A percentile compares a stretch with the other conserved stretches of the same genome.
phyloP scores from a whole-genome alignment of 2,888 invertebrate species.

The Calameuta idolon region DNA sequence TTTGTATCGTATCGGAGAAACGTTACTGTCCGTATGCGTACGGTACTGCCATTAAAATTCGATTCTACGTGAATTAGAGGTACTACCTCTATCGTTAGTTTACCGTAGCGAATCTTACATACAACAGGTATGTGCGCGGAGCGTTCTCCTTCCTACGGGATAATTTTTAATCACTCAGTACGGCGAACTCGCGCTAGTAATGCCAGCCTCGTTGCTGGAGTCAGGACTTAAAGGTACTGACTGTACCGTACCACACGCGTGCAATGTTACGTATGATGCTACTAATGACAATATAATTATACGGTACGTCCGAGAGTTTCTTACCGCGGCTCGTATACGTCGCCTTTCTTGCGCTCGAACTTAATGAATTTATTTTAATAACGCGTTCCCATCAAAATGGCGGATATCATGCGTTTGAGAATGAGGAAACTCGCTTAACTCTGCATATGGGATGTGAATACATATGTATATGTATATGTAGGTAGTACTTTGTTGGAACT shows the following conservation, averaged over 20 bases:
- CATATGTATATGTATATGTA: not conserved
- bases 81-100: not conserved
- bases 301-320: slow-evolving; percentile 41
- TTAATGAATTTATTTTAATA: slow-evolving; percentile 53
- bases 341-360: slow-evolving; percentile 29
- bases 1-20: not conserved
- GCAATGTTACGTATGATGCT: slow-evolving; percentile 29
- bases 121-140: not conserved
- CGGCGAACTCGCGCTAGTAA: not conserved
- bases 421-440: not conserved
- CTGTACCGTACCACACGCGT: slow-evolving; percentile 26
- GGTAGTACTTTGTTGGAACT: not conserved
- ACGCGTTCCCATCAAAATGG: slow-evolving; percentile 15
- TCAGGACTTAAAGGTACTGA: not conserved
- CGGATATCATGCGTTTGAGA: not conserved
- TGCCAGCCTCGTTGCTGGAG: not conserved
- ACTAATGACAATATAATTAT: slow-evolving; percentile 60
- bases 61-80: not conserved
- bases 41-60: not conserved
- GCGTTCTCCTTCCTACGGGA: not conserved
- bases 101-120: not conserved
- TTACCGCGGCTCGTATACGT: slow-evolving; percentile 27
- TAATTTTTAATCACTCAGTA: not conserved
- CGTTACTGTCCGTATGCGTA: not conserved
- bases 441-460: not conserved